These are phyloP conservation scores for Diabrotica balteata DNA, from an alignment of 2,888 invertebrate species.

Conservation along the genomic window DNA sequence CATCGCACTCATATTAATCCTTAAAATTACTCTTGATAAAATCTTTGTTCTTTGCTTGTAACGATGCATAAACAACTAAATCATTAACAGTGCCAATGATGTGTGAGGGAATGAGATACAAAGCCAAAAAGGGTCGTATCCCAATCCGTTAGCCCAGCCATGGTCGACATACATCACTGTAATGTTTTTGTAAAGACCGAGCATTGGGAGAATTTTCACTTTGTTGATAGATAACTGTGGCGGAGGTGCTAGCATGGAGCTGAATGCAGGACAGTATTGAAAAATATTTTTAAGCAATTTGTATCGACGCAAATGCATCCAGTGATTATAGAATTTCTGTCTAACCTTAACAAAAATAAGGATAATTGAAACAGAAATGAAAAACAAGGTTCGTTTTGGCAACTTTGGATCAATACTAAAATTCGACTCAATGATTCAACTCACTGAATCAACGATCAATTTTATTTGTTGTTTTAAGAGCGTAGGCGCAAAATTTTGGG, in stretches of 20 bases:
- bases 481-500: no score
- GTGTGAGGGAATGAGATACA: neutral
- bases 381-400: no score
- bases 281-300: neutral
- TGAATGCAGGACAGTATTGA: neutral
- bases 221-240: conserved; percentile 33
- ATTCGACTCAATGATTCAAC: no score
- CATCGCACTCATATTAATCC: no score
- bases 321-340: no score
- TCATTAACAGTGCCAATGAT: neutral
- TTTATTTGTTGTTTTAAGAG: no score
- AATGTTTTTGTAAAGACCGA: conserved; percentile 30
- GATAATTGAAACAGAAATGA: neutral
- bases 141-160: neutral
- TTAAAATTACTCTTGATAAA: no score
- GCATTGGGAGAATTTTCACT: conserved; percentile 19
- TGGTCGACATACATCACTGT: conserved; percentile 32
- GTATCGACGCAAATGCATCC: no score
- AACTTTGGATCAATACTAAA: no score
- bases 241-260: conserved; percentile 9
- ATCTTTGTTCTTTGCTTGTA: no score
- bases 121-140: conserved; percentile 1
- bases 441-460: no score
- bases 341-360: no score
- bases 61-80: neutral